Conservation (phyloP, 2,888 invertebrate species). For the Carabus problematicus region DNA sequence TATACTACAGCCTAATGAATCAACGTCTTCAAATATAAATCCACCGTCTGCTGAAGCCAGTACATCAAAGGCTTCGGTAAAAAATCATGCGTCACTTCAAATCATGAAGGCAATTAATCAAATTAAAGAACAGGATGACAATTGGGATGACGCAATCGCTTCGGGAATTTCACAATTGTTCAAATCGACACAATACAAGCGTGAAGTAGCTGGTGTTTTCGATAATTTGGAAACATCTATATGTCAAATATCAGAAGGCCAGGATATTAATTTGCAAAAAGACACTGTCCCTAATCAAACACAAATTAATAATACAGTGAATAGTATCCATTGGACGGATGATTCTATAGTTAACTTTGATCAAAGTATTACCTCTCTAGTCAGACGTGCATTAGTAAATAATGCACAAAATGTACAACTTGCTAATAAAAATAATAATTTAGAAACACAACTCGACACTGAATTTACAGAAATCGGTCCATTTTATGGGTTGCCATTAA, state of each 20-base stretch:
- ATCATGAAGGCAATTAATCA: constrained; percentile 19
- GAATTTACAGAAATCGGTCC: constrained; percentile 55
- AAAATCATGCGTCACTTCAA: background rate
- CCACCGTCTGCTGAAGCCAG: too few relatives aligned
- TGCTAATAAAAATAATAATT: constrained; percentile 25
- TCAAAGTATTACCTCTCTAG: constrained; percentile 1
- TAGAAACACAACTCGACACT: background rate
- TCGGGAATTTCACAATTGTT: constrained; percentile 49
- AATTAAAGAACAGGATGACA: constrained; percentile 18
- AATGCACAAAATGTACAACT: constrained; percentile 51
- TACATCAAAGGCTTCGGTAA: too few relatives aligned
- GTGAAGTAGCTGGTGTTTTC: constrained; percentile 59
- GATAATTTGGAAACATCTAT: constrained; percentile 64
- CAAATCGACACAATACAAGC: constrained; percentile 54
- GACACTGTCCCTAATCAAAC: background rate
- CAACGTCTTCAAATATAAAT: too few relatives aligned
- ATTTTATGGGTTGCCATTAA: constrained; percentile 82
- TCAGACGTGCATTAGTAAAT: constrained; percentile 41
- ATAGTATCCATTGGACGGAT: constrained; percentile 22
- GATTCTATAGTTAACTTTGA: constrained; percentile 16
- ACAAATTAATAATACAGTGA: constrained; percentile 44
- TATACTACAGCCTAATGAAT: too few relatives aligned
- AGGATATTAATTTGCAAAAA: constrained; percentile 22
- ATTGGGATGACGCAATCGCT: constrained; percentile 22
- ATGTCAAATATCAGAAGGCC: constrained; percentile 53